A percentile compares a stretch with the other conserved stretches of the same genome.
phyloP scores from a whole-genome alignment of 2,797 vertebrate species.

The Gallinago stenura region DNA sequence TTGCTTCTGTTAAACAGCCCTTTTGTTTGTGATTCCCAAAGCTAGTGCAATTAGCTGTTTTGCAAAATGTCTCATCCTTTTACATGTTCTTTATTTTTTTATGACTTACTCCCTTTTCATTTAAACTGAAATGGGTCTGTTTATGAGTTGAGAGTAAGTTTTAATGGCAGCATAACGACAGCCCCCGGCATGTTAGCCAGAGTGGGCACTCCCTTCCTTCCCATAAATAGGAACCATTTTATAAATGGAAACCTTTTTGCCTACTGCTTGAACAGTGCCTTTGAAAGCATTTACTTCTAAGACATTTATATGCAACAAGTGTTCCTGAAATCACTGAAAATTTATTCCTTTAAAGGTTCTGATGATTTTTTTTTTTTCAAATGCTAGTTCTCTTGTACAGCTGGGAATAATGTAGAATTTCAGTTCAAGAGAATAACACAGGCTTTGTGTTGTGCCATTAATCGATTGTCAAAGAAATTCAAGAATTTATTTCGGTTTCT shows the following conservation, averaged over 20 bases:
- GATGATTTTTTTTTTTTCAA: neutral
- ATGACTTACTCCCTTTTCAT: neutral
- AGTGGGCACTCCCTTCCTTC: slow-evolving; percentile 37
- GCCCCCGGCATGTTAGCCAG: neutral
- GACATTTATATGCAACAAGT: neutral
- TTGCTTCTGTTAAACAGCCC: neutral
- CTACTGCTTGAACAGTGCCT: slow-evolving; percentile 1
- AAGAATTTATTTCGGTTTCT: neutral
- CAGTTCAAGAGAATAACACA: neutral
- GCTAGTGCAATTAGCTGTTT: neutral
- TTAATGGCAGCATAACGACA: neutral
- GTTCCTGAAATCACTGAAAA: neutral
- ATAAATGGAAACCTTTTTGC: slow-evolving; percentile 29
- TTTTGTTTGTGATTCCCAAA: neutral
- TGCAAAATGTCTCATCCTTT: slow-evolving; percentile 1
- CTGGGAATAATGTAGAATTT: neutral
- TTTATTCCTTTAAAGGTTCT: neutral
- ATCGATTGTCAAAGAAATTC: neutral
- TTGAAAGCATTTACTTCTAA: slow-evolving; percentile 9
- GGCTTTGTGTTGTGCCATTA: neutral
- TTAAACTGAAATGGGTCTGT: slow-evolving; percentile 33
- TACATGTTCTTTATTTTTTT: neutral
- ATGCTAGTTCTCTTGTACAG: neutral
- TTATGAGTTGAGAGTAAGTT: slow-evolving; percentile 16
- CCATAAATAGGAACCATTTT: slow-evolving; percentile 28